Conservation (phyloP, 2,888 invertebrate genomes). For the Thymelicus sylvestris region DNA sequence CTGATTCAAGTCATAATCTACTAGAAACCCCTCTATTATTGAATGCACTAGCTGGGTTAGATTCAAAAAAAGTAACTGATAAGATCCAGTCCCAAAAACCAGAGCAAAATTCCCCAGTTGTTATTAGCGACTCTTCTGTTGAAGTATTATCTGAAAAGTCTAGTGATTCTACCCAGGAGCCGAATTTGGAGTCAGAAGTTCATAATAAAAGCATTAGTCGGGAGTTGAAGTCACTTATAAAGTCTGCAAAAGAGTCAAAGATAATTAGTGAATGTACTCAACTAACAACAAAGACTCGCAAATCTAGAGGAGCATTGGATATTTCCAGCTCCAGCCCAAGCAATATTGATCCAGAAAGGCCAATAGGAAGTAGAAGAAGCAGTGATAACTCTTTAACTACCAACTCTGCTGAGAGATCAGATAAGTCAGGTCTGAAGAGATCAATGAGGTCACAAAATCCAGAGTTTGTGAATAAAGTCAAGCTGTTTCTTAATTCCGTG, state of each 20-base stretch:
- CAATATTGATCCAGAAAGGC: conserved; percentile 65
- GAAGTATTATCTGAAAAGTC: conserved; percentile 52
- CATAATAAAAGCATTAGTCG: conserved; percentile 77
- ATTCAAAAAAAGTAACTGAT: background rate
- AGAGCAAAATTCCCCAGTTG: background rate
- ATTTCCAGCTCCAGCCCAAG: conserved; percentile 71
- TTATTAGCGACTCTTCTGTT: conserved; percentile 37
- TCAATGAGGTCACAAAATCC: conserved; percentile 87
- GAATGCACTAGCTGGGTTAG: conserved; percentile 1
- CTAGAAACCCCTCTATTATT: conserved; percentile 16
- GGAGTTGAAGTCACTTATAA: conserved; percentile 86
- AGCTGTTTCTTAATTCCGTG: conserved; percentile 84
- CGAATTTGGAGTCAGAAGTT: conserved; percentile 64
- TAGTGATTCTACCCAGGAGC: conserved; percentile 63
- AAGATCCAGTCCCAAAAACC: background rate
- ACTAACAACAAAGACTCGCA: conserved; percentile 78
- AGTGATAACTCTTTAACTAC: conserved; percentile 70
- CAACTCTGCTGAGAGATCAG: conserved; percentile 70
- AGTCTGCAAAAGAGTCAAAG: conserved; percentile 88
- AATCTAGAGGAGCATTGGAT: conserved; percentile 75
- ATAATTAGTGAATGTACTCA: conserved; percentile 85
- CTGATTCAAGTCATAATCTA: background rate
- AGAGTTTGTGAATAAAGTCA: conserved; percentile 86
- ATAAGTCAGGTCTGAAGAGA: conserved; percentile 63
- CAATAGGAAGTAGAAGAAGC: conserved; percentile 59